phyloP scores from a whole-genome alignment of 2,888 invertebrate species.

The Gibbula magus region DNA sequence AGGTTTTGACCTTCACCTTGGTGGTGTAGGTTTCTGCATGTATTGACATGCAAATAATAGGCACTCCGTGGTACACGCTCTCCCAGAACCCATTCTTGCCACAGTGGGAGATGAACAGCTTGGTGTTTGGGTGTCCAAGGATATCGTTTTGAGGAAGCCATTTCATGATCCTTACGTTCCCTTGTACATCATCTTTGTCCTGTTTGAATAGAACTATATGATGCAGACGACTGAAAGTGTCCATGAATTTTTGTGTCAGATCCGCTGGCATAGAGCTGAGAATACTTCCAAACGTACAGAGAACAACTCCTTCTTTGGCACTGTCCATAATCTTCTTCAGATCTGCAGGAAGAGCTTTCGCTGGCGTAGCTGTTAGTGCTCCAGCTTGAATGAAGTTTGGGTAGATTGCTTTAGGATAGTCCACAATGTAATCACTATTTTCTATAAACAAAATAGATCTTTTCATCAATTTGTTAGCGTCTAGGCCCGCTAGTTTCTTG shows the following conservation, averaged over 20 bases:
- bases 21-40: conserved; percentile 45
- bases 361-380: conserved; percentile 45
- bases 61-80: conserved; percentile 55
- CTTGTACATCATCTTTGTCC: conserved; percentile 28
- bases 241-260: conserved; percentile 31
- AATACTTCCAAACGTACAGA: conserved; percentile 50
- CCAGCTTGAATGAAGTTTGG: conserved; percentile 48
- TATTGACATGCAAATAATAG: conserved; percentile 50
- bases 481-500: neutral
- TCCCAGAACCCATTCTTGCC: conserved; percentile 57
- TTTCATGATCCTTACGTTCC: conserved; percentile 38
- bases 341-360: conserved; percentile 39
- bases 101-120: conserved; percentile 56
- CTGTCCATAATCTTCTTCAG: conserved; percentile 42
- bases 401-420: conserved; percentile 43
- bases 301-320: conserved; percentile 43
- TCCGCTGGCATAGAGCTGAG: conserved; percentile 30
- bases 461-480: conserved; percentile 24
- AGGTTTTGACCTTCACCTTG: conserved; percentile 33
- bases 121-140: conserved; percentile 45
- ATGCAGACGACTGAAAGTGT: conserved; percentile 21
- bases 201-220: conserved; percentile 35
- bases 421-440: conserved; percentile 47
- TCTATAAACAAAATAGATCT: conserved; percentile 41
- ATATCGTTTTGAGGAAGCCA: conserved; percentile 58